Conservation (phyloP, 2,888 invertebrate genomes). For the Corythucha ciliata region DNA sequence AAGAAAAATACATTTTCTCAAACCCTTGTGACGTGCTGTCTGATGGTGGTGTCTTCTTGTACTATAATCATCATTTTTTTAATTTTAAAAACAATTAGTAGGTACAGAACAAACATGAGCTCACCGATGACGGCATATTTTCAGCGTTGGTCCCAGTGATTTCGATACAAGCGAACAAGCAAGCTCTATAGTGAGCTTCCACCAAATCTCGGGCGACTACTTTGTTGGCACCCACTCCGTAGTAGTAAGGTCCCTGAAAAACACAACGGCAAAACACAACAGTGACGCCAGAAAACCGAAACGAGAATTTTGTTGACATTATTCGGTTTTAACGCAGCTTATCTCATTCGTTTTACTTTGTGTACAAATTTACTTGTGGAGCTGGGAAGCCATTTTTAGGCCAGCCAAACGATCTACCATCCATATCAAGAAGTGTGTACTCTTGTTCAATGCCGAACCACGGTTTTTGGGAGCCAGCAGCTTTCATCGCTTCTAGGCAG, state of each 20-base stretch:
- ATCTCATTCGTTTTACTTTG: background rate
- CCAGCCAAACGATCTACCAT: conserved; percentile 84
- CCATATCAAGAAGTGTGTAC: conserved; percentile 78
- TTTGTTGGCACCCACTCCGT: conserved; percentile 92
- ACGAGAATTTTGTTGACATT: too few species aligned
- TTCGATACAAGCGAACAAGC: conserved; percentile 87
- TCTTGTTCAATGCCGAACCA: conserved; percentile 95
- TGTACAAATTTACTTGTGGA: conserved; percentile 51
- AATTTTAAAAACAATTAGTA: too few species aligned
- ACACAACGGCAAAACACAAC: too few species aligned
- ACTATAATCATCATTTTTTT: too few species aligned
- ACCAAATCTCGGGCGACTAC: conserved; percentile 94
- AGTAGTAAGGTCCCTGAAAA: conserved; percentile 82
- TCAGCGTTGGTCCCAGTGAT: conserved; percentile 94
- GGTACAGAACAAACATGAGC: too few species aligned
- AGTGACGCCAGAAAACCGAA: too few species aligned
- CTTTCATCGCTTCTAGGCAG: conserved; percentile 65
- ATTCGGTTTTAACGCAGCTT: too few species aligned
- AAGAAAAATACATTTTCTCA: background rate
- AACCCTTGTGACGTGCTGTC: too few species aligned
- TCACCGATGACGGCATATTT: conserved; percentile 88
- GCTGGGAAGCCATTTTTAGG: conserved; percentile 88
- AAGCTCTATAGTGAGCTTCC: conserved; percentile 90
- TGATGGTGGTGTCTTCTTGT: too few species aligned
- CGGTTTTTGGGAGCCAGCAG: conserved; percentile 60